Conservation (phyloP, 2,888 invertebrate species). For the Dasypogon diadema region DNA sequence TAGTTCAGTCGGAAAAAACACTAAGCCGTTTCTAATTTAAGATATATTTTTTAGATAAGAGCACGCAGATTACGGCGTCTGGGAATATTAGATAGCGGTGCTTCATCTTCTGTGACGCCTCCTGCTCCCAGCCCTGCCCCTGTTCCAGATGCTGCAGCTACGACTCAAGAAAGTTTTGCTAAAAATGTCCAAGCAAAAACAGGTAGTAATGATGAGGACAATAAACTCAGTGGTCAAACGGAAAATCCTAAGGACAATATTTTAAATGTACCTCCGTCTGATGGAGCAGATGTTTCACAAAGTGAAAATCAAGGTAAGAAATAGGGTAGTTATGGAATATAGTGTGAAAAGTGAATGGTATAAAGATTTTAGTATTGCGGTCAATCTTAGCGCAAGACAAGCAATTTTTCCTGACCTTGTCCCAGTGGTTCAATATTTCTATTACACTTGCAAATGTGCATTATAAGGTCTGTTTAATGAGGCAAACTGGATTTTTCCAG, state of each 20-base stretch:
- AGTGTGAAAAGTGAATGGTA: not conserved
- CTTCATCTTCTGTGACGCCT: slow-evolving; percentile 9
- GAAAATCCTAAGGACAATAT: not conserved
- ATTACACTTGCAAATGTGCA: too few species aligned
- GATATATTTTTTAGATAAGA: slow-evolving; percentile 56
- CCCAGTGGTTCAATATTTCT: too few species aligned
- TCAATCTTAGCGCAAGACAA: too few species aligned
- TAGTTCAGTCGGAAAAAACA: slow-evolving; percentile 66
- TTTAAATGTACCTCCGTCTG: not conserved
- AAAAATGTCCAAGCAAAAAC: not conserved
- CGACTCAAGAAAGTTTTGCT: not conserved
- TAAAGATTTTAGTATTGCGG: too few species aligned
- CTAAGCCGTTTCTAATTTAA: not conserved
- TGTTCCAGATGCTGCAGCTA: not conserved
- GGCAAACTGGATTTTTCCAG: too few species aligned
- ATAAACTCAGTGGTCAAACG: not conserved
- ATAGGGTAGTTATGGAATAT: too few species aligned
- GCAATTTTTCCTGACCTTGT: too few species aligned
- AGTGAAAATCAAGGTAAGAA: slow-evolving; percentile 8
- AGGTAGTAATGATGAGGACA: not conserved
- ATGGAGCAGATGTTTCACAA: not conserved
- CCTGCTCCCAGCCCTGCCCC: not conserved
- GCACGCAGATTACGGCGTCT: slow-evolving; percentile 55
- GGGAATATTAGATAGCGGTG: slow-evolving; percentile 45
- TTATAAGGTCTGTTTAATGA: too few species aligned